A percentile compares a stretch with the other conserved stretches of the same genome.
phyloP scores from a whole-genome alignment of 2,797 vertebrate genomes.

The Buphagus erythrorhynchus region DNA sequence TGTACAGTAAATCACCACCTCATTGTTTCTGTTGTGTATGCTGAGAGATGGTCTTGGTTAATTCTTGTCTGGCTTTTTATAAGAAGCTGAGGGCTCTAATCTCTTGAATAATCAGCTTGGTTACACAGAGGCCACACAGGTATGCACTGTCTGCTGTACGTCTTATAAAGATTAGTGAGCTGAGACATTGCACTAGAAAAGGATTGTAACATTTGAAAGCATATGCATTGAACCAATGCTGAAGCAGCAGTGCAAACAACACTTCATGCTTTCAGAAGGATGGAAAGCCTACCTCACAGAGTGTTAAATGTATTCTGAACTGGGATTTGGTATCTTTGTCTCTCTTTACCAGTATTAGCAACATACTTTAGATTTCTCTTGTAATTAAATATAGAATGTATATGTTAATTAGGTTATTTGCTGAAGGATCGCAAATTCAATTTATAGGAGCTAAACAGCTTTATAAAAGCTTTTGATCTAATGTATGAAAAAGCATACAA shows the following conservation, averaged over 20 bases:
- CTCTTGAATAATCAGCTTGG: neutral
- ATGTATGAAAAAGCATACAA: neutral
- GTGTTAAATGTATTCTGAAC: neutral
- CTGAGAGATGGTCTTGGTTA: neutral
- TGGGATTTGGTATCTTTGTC: neutral
- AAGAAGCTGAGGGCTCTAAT: conserved; percentile 1
- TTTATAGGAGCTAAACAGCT: neutral
- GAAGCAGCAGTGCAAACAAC: neutral
- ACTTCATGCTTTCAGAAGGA: neutral
- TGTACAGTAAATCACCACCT: conserved; percentile 20
- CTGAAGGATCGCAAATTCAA: neutral
- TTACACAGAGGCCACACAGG: neutral
- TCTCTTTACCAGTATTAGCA: neutral
- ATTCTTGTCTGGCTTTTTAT: conserved; percentile 1
- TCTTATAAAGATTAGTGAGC: neutral
- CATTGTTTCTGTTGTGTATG: neutral
- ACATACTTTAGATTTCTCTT: neutral
- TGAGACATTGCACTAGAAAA: neutral
- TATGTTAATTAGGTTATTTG: neutral
- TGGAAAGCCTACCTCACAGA: neutral
- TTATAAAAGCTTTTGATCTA: neutral
- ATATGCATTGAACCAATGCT: neutral
- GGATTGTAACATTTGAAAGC: neutral
- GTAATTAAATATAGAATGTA: neutral
- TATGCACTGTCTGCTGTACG: neutral